Conservation (phyloP, 2,888 invertebrate species). For the Lypha dubia region DNA sequence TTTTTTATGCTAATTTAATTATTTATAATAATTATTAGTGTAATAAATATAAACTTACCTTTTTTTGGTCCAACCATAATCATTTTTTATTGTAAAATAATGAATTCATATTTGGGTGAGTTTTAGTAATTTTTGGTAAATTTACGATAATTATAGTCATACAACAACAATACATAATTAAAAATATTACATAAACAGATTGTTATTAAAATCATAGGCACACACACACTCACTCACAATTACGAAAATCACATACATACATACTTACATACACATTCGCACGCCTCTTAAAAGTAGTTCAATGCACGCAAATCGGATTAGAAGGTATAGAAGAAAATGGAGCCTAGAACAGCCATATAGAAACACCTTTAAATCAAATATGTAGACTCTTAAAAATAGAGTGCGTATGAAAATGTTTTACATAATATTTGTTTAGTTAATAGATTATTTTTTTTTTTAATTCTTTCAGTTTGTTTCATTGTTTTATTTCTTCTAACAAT, state of each 20-base stretch:
- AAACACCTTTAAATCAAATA: conserved; percentile 14
- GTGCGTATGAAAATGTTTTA: neutral
- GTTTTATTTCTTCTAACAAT: neutral
- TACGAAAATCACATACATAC: conserved; percentile 15
- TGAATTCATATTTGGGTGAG: conserved; percentile 17
- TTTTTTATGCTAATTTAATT: conserved; percentile 18
- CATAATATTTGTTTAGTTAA: neutral
- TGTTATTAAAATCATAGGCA: conserved; percentile 34
- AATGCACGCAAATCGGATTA: conserved; percentile 81
- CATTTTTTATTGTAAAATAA: neutral
- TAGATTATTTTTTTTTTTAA: neutral
- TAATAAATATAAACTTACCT: conserved; percentile 46
- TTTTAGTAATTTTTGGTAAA: conserved; percentile 18
- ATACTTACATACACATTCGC: conserved; percentile 1
- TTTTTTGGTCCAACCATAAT: conserved; percentile 31
- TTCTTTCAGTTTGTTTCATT: neutral
- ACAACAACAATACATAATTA: conserved; percentile 34
- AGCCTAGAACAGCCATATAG: conserved; percentile 46
- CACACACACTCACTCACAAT: conserved; percentile 6
- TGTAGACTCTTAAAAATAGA: neutral
- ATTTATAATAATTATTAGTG: neutral
- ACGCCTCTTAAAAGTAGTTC: conserved; percentile 75
- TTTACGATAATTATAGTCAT: conserved; percentile 52
- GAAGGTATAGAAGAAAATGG: conserved; percentile 52
- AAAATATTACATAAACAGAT: neutral